Conservation (phyloP, 2,797 vertebrate genomes). For the Leuciscus waleckii region DNA sequence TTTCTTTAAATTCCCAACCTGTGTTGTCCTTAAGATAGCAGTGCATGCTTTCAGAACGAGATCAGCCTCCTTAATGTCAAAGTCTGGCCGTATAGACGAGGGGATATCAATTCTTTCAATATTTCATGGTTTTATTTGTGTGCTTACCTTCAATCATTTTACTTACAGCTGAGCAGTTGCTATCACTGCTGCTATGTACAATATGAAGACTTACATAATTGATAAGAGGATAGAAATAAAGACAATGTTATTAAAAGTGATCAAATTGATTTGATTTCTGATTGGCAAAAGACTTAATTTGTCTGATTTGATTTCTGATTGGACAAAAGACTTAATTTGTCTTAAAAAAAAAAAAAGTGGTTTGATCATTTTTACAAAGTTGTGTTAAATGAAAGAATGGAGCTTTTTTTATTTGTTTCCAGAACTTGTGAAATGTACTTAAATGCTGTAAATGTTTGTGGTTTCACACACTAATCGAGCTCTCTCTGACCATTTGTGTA, state of each 20-base stretch:
- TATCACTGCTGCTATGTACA: slow-evolving; percentile 11
- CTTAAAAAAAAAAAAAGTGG: background rate
- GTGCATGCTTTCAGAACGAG: slow-evolving; percentile 43
- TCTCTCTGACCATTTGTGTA: slow-evolving; percentile 88
- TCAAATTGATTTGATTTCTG: background rate
- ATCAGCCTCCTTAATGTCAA: slow-evolving; percentile 18
- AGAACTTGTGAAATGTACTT: background rate
- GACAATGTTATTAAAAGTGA: background rate
- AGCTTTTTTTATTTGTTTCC: background rate
- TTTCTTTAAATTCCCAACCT: slow-evolving; percentile 59
- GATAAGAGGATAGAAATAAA: background rate
- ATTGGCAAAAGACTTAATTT: slow-evolving; percentile 8
- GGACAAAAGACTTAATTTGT: background rate
- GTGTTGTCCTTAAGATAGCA: slow-evolving; percentile 69
- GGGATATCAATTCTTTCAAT: slow-evolving; percentile 65
- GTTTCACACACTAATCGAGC: slow-evolving; percentile 80
- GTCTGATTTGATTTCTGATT: background rate
- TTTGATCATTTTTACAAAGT: slow-evolving; percentile 16
- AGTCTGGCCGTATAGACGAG: slow-evolving; percentile 50
- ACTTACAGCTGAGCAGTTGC: slow-evolving; percentile 31
- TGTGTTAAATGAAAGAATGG: background rate
- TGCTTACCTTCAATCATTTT: slow-evolving; percentile 38
- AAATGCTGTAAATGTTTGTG: slow-evolving; percentile 52
- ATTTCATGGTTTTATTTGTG: slow-evolving; percentile 38
- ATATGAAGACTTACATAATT: background rate